A percentile compares a stretch with the other conserved stretches of the same genome.
Conservation (phyloP, 2,888 invertebrate species). For the Ectemnius cavifrons region DNA sequence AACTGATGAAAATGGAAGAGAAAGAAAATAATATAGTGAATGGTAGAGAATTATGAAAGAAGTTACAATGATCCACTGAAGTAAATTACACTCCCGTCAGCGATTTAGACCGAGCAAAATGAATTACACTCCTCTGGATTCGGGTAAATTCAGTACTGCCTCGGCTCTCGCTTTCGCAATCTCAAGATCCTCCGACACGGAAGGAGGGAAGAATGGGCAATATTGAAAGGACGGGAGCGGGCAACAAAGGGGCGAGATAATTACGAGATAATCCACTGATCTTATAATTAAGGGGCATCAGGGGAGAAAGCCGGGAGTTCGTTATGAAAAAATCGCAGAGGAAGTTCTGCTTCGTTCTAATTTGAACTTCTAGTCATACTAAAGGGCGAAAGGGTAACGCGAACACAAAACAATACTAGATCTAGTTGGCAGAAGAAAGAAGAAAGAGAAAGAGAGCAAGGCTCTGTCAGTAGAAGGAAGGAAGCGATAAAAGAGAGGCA, state of each 20-base stretch:
- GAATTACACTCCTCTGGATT: too few species aligned
- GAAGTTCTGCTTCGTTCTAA: neutral
- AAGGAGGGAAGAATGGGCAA: too few species aligned
- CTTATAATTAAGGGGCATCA: conserved; percentile 7
- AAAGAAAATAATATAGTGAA: too few species aligned
- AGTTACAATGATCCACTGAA: too few species aligned
- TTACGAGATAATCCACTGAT: neutral
- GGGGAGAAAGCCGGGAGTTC: neutral
- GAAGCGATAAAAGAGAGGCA: neutral
- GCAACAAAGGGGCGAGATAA: neutral
- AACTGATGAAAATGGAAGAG: too few species aligned
- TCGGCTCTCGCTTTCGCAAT: too few species aligned
- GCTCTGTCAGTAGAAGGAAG: neutral
- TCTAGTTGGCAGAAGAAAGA: neutral
- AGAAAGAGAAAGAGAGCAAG: neutral
- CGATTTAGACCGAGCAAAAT: too few species aligned
- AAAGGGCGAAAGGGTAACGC: conserved; percentile 11
- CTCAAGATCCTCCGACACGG: too few species aligned
- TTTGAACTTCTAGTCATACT: conserved; percentile 6
- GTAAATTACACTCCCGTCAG: too few species aligned
- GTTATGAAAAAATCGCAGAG: neutral
- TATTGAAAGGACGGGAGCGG: too few species aligned
- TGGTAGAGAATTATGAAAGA: too few species aligned
- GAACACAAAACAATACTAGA: neutral
- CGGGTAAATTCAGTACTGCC: too few species aligned